Base-by-base conservation (phyloP, 2,888 invertebrate genomes). In the Stomorhina lunata region DNA sequence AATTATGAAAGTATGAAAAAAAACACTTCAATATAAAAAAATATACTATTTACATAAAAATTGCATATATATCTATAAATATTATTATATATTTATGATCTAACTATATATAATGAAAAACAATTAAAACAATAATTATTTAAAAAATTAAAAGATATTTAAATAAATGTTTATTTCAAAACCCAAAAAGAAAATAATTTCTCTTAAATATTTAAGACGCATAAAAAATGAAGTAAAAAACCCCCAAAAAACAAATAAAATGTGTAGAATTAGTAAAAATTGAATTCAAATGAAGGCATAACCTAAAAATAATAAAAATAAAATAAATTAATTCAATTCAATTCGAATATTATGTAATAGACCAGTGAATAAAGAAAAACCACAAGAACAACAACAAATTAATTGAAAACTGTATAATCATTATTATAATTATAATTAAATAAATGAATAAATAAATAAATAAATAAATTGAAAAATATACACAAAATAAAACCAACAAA, bases 41-140 rank as follows among this genome's bases (percentile, higher is more conserved):
- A 63, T 77, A 81, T 81, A 81, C 77, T 73, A 81, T 81, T 81
- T 78, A 82, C 50, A 72, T 82, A 79, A n/a, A n/a, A 61, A 34
- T 65, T 48, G 48, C 27, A 65, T 71, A 72, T 68, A 76, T 48
- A 50, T 45, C 48, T 17, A 53, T 20, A 66, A 29, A 45, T 20
- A 66, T n/a, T n/a, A n/a, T n/a, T 48, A 76, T 68, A 76, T 76
- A 76, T 77, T 61, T 77, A 77, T 43, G 37, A 77, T 50, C 32
- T 55, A 55, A 55, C 50, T 61, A 45, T 32, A 55, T 27, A 68
- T 53, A 53, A 68, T 25, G 29, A 66, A 9, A 50, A 53, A 61
- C 15, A n/a, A 22, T 9, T 32, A 57, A 12, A 59, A 66, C 20
- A 50, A 72, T 72, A 50, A 61, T 37, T 61, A 34, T 25, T 25